phyloP scores from a whole-genome alignment of 1,140 invertebrate genomes.

The Paracyclopina nana region DNA sequence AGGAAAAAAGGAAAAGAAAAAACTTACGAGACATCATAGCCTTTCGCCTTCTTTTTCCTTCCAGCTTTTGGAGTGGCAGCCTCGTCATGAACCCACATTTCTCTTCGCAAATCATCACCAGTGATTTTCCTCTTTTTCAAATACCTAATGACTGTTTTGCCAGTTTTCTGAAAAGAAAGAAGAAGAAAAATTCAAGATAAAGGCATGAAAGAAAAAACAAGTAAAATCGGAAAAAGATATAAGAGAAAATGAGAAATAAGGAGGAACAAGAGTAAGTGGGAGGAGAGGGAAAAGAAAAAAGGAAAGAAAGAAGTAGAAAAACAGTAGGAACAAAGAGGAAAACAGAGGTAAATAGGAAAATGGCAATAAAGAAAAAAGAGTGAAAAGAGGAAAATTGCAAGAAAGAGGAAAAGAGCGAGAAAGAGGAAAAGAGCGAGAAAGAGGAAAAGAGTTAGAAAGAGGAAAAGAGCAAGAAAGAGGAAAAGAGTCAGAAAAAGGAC shows the following conservation, averaged over 20 bases:
- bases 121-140: slow-evolving; percentile 58
- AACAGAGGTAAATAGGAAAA: background rate
- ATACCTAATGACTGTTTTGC: slow-evolving; percentile 31
- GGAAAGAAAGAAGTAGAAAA: background rate
- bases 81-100: slow-evolving; percentile 63
- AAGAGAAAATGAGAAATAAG: background rate
- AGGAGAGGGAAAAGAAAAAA: background rate
- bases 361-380: background rate
- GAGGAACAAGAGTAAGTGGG: background rate
- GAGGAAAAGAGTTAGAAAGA: background rate
- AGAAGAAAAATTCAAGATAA: background rate
- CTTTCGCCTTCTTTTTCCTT: slow-evolving; percentile 27
- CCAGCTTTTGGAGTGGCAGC: slow-evolving; percentile 66
- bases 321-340: background rate
- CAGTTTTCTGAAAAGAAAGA: slow-evolving; percentile 40
- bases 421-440: background rate
- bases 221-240: background rate
- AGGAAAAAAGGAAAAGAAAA: slow-evolving; percentile 8
- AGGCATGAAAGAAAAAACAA: background rate
- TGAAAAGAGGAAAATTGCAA: background rate
- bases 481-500: background rate
- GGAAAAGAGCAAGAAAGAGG: background rate
- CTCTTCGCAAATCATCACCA: slow-evolving; percentile 54
- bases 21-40: slow-evolving; percentile 28
- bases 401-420: background rate